A percentile compares a stretch with the other conserved stretches of the same genome.
These are phyloP conservation scores for Poeciliopsis turrubarensis DNA, from an alignment of 2,113 vertebrate species.

Conservation along the genomic window DNA sequence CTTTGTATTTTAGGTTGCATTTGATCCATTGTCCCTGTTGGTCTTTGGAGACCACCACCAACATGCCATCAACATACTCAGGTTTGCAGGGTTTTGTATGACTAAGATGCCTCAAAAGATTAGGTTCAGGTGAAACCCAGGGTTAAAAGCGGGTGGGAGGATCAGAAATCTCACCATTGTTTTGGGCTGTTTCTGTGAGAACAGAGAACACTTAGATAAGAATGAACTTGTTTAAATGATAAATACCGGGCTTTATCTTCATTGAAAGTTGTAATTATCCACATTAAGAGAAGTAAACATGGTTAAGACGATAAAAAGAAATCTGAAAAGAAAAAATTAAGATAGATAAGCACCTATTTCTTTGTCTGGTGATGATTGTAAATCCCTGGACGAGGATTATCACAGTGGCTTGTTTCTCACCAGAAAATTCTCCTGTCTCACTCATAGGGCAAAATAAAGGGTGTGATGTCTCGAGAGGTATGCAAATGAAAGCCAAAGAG, in stretches of 20 bases:
- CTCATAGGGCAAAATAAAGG: slow-evolving; percentile 56
- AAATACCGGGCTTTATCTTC: slow-evolving; percentile 25
- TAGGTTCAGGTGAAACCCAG: slow-evolving; percentile 67
- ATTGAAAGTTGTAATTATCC: slow-evolving; percentile 17
- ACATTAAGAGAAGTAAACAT: slow-evolving; percentile 4
- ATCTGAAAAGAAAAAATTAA: slow-evolving; percentile 12
- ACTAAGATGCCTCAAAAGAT: slow-evolving; percentile 68
- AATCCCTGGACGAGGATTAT: slow-evolving; percentile 50
- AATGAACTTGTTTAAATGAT: slow-evolving; percentile 16
- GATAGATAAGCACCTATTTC: slow-evolving; percentile 47
- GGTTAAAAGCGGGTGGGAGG: slow-evolving; percentile 33
- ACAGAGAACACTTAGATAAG: slow-evolving; percentile 4
- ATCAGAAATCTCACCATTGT: slow-evolving; percentile 41
- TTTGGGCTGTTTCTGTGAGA: slow-evolving; percentile 25
- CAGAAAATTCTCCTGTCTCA: slow-evolving; percentile 49
- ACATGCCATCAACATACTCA: slow-evolving; percentile 78
- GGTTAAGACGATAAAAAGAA: slow-evolving; percentile 6
- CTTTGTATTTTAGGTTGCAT: slow-evolving; percentile 61
- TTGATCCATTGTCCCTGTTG: slow-evolving; percentile 79
- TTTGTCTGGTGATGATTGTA: slow-evolving; percentile 39
- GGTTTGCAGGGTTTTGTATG: slow-evolving; percentile 67
- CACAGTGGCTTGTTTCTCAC: slow-evolving; percentile 47
- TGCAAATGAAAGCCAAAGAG: slow-evolving; percentile 56
- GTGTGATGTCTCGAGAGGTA: slow-evolving; percentile 68
- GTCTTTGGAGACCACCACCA: slow-evolving; percentile 76